These are phyloP conservation scores for Biston stratarius DNA, from an alignment of 2,888 invertebrate genomes.

Conservation along the genomic window DNA sequence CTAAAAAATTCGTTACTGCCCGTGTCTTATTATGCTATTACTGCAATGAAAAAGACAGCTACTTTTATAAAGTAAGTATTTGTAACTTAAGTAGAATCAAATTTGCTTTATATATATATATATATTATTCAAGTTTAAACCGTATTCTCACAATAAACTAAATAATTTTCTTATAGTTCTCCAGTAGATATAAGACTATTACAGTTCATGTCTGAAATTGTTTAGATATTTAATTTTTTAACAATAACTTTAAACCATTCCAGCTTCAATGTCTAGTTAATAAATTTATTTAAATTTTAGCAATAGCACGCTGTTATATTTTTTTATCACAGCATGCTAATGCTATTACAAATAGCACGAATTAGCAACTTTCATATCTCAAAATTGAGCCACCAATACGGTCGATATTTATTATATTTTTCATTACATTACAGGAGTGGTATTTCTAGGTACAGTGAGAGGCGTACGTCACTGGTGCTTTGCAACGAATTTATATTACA, in stretches of 20 bases:
- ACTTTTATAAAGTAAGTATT: no score
- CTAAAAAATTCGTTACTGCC: no score
- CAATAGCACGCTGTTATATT: background rate
- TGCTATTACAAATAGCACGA: conserved; percentile 10
- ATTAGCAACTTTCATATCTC: conserved; percentile 10
- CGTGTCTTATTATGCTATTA: no score
- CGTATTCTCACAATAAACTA: conserved; percentile 62
- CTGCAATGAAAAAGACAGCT: no score
- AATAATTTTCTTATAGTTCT: conserved; percentile 56
- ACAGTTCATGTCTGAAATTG: conserved; percentile 14
- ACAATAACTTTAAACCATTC: conserved; percentile 58
- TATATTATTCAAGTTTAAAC: background rate
- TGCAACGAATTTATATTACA: conserved; percentile 50
- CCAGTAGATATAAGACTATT: conserved; percentile 7
- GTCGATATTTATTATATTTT: conserved; percentile 3
- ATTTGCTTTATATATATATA: no score
- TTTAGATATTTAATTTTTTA: conserved; percentile 6
- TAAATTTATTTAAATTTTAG: background rate
- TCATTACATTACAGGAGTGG: conserved; percentile 37
- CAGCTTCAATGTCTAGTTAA: conserved; percentile 39
- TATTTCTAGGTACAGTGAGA: conserved; percentile 29
- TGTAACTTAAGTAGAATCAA: no score
- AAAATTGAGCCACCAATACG: conserved; percentile 28
- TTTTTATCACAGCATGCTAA: background rate
- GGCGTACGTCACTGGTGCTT: conserved; percentile 54